Percentiles rank a stretch among this genome's conserved stretches.
These are phyloP conservation scores for Parauchenoglanis punctatus DNA, from an alignment of 2,797 vertebrate genomes.

Conservation along the genomic window DNA sequence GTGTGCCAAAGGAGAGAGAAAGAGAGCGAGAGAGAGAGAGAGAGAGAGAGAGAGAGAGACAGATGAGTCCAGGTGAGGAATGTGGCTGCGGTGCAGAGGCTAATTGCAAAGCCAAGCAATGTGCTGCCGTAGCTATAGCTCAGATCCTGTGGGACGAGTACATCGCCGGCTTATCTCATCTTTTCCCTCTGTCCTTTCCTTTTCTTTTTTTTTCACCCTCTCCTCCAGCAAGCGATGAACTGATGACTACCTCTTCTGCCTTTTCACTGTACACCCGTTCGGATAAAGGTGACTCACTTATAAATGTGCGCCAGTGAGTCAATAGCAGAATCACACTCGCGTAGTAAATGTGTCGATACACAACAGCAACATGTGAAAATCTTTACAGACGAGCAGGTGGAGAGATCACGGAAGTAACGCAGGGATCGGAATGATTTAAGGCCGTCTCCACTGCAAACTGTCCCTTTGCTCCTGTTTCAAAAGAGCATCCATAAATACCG, in stretches of 20 bases:
- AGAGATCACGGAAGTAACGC: conserved; percentile 18
- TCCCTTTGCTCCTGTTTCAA: conserved; percentile 45
- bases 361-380: conserved; percentile 32
- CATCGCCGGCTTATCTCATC: conserved; percentile 30
- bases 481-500: conserved; percentile 58
- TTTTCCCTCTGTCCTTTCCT: neutral
- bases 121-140: conserved; percentile 37
- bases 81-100: conserved; percentile 44
- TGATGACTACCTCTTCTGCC: conserved; percentile 28
- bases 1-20: neutral
- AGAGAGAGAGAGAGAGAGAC: conserved; percentile 27
- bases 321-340: neutral
- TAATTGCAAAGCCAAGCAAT: conserved; percentile 52
- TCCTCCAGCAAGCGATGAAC: conserved; percentile 34
- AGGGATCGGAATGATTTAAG: conserved; percentile 42
- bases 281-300: neutral
- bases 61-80: conserved; percentile 47
- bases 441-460: conserved; percentile 33
- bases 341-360: neutral
- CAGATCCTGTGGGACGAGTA: conserved; percentile 33
- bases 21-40: neutral
- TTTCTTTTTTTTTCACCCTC: neutral
- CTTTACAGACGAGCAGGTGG: conserved; percentile 17
- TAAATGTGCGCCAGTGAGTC: neutral
- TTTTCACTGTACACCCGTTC: neutral